phyloP scores from a whole-genome alignment of 2,113 vertebrate species.

The Gavia stellata region DNA sequence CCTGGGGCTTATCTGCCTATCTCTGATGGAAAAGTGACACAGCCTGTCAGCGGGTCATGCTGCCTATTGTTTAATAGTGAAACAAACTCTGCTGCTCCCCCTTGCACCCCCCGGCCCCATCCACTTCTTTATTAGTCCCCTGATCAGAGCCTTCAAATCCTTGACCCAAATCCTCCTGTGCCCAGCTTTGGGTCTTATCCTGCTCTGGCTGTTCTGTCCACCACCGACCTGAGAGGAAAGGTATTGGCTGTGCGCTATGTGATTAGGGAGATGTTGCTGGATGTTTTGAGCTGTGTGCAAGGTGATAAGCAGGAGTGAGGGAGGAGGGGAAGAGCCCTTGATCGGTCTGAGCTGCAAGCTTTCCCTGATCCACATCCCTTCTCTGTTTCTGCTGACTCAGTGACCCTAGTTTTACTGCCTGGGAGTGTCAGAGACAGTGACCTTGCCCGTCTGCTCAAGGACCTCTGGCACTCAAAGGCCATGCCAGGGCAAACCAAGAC shows the following conservation, averaged over 20 bases:
- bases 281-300: neutral
- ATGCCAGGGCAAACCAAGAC: neutral
- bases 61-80: neutral
- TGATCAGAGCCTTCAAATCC: neutral
- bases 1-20: neutral
- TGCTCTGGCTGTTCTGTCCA: slow-evolving; percentile 57
- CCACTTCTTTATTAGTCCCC: neutral
- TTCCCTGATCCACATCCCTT: slow-evolving; percentile 8
- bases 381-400: slow-evolving; percentile 79
- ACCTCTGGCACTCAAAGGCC: slow-evolving; percentile 47
- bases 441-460: slow-evolving; percentile 72
- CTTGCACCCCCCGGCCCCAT: neutral
- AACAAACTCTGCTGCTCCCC: neutral
- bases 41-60: neutral
- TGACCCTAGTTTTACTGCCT: slow-evolving; percentile 69
- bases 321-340: neutral
- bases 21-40: neutral
- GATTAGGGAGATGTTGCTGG: slow-evolving; percentile 1
- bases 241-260: neutral
- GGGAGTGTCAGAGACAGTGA: slow-evolving; percentile 56
- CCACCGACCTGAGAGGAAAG: slow-evolving; percentile 3
- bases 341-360: slow-evolving; percentile 70
- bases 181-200: slow-evolving; percentile 25
- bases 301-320: neutral
- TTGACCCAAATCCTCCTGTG: slow-evolving; percentile 51